Evolutionary conservation across 2,113 vertebrate species (phyloP).

Genomic region (Zosterops hypoxanthus): DNA sequence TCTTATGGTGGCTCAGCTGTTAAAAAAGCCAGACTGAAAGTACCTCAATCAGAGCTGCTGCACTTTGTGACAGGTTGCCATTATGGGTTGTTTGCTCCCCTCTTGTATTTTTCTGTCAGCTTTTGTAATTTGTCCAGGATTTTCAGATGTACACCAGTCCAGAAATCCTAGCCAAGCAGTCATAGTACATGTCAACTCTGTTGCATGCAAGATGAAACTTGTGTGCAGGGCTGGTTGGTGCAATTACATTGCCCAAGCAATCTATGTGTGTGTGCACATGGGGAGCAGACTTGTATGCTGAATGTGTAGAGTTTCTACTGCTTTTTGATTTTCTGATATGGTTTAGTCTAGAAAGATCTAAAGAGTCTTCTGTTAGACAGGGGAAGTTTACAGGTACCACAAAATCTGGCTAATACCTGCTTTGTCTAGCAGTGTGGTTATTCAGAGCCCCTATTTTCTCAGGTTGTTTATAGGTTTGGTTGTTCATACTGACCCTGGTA

Average conservation of each 20-base stretch:
- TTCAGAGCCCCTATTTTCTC: not conserved
- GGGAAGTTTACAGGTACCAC: not conserved
- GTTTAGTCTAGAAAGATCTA: not conserved
- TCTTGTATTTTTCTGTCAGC: not conserved
- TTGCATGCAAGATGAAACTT: not conserved
- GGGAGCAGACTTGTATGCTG: rapidly evolving
- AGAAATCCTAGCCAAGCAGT: not conserved
- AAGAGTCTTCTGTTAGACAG: not conserved
- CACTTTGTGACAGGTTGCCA: not conserved
- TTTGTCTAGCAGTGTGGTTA: not conserved
- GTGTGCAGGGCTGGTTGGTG: not conserved
- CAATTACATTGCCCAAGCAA: rapidly evolving
- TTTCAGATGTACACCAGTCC: not conserved
- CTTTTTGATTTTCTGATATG: not conserved
- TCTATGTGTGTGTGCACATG: rapidly evolving
- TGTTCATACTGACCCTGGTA: not conserved
- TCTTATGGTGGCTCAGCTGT: not conserved
- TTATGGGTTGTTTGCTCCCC: not conserved
- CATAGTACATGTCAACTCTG: not conserved
- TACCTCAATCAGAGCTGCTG: not conserved
- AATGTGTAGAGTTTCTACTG: not conserved
- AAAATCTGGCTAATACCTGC: not conserved
- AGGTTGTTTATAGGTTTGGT: not conserved
- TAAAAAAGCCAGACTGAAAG: not conserved
- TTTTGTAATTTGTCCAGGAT: not conserved